Evolutionary conservation across 2,113 vertebrate species (phyloP).

Genomic region (Psittacus erithacus): DNA sequence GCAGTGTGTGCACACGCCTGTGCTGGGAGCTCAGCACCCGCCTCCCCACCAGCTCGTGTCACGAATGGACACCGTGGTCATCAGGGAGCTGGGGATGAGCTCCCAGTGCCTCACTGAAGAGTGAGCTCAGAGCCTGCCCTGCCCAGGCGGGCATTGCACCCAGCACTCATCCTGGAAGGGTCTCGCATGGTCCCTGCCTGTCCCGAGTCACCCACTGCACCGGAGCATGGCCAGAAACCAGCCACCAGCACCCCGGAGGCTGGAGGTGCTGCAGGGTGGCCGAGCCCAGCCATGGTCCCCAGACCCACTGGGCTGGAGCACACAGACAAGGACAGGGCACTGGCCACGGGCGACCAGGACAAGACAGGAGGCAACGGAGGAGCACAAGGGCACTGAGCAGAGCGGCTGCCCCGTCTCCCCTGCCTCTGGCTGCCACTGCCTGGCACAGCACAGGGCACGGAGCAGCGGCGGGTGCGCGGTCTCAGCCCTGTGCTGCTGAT

Average conservation of each 20-base stretch:
- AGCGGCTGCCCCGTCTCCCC: background rate
- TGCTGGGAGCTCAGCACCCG: background rate
- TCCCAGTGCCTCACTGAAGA: rapidly evolving
- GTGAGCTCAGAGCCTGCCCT: background rate
- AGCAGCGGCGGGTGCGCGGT: background rate
- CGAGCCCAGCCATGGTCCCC: background rate
- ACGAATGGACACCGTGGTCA: rapidly evolving
- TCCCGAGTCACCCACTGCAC: background rate
- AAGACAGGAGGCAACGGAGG: background rate
- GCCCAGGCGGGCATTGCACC: background rate
- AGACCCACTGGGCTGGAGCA: background rate
- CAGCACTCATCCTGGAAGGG: background rate
- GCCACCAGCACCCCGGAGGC: background rate
- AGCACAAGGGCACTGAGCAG: background rate
- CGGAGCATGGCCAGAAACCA: background rate
- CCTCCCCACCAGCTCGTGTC: background rate
- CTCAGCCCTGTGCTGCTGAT: background rate
- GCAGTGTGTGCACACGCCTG: background rate
- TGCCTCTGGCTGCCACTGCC: rapidly evolving
- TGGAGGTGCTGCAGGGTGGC: rapidly evolving
- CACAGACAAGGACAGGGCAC: background rate
- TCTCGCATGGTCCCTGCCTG: background rate
- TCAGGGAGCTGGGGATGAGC: background rate
- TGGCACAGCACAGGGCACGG: background rate
- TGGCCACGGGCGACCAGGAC: background rate